These are phyloP conservation scores for Bimastos eiseni DNA, from an alignment of 2,888 invertebrate species.

Conservation along the genomic window DNA sequence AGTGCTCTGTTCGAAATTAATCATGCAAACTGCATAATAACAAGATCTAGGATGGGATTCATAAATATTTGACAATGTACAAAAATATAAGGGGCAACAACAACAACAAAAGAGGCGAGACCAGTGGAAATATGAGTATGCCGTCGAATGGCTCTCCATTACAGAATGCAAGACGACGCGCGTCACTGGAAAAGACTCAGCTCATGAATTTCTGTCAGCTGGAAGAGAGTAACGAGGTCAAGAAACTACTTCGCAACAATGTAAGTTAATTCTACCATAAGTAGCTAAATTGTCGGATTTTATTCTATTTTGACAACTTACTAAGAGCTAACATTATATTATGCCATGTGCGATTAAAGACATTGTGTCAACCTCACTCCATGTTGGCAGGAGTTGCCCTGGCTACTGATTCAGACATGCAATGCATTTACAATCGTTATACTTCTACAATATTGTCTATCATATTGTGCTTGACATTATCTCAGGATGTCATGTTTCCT, in stretches of 20 bases:
- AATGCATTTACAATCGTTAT: neutral
- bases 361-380: neutral
- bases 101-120: neutral
- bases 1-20: neutral
- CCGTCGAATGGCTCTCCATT: neutral
- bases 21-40: neutral
- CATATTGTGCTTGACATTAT: no score
- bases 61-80: neutral
- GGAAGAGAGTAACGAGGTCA: slow-evolving; percentile 16
- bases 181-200: neutral
- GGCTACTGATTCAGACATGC: neutral
- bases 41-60: neutral
- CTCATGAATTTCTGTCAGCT: neutral
- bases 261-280: neutral
- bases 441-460: neutral
- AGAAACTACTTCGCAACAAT: neutral
- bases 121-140: neutral
- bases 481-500: no score
- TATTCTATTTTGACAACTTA: neutral
- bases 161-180: neutral
- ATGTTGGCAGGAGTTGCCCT: neutral
- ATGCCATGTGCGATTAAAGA: neutral
- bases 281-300: neutral
- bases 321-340: neutral
- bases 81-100: neutral